Base-by-base conservation (phyloP, 2,113 vertebrate species). In the Helogale parvula region DNA sequence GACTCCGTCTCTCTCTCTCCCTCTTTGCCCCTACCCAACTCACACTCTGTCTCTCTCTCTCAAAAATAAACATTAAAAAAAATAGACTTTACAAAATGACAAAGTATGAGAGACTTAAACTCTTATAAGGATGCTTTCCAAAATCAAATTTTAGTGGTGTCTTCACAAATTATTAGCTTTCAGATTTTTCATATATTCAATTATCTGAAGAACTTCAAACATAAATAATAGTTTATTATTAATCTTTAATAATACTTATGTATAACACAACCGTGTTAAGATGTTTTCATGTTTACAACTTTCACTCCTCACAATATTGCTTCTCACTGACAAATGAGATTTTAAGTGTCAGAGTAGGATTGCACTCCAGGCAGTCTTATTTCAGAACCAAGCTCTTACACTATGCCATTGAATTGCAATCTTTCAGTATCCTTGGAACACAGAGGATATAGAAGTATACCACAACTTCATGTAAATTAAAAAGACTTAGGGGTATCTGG, bases 291-390 rank as follows among this genome's bases (percentile, higher is more conserved):
- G 31, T 1, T 68, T 38, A 89, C 13, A 66, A 5, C 10, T 50
- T 90, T 88, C 77, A 65, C 19, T 83, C 11, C 57, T 83, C 11
- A 88, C 7, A 85, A 31, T 89, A 35, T 87, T 80, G 74, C 31
- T 77, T 19, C 66, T 72, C 33, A 86, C 2, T 11, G 5, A 87
- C 31, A 88, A 93, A 79, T 83, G 83, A 92, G 35, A 66, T 90
- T 80, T 93, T 96, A 79, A 94, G 41, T 69, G 23, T 80, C 41
- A 47, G 79, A 89, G 50, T 79, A 66, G 63, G n/a, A 57, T 94
- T 83, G 63, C 65, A 74, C 31, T 88, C 19, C 10, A 88, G 52
- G 21, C 27, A 81, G 9, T 85, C 16, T 92, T 77, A 94, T 8
- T 50, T 92, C 23, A 68, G 65, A 71, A 11, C 38, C 45, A 80